These are phyloP conservation scores for Idaea aversata DNA, from an alignment of 2,888 invertebrate species.

Conservation along the genomic window DNA sequence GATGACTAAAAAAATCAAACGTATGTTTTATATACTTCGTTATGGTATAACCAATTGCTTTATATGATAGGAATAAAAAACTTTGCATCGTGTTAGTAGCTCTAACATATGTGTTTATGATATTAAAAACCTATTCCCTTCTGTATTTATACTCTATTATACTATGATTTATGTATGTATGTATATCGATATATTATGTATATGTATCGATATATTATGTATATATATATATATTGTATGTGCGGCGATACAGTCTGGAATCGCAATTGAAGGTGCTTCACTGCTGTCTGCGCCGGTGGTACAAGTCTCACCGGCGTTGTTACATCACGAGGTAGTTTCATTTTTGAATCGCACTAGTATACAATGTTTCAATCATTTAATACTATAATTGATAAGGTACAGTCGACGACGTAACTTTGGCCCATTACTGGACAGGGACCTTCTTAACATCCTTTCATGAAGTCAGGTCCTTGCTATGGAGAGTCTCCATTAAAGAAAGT, in stretches of 20 bases:
- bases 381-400: neutral
- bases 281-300: slow-evolving; percentile 62
- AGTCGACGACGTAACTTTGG: neutral
- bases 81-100: neutral
- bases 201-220: slow-evolving; percentile 2
- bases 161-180: neutral
- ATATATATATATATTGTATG: slow-evolving; percentile 29
- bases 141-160: neutral
- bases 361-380: neutral
- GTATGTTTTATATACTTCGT: neutral
- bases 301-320: slow-evolving; percentile 58
- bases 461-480: too few species aligned
- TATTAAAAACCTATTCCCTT: neutral
- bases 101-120: neutral
- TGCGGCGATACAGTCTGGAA: slow-evolving; percentile 46
- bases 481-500: too few species aligned
- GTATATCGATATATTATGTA: neutral
- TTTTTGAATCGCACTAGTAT: neutral
- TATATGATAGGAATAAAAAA: neutral
- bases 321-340: slow-evolving; percentile 46
- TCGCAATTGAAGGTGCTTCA: slow-evolving; percentile 60
- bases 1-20: neutral
- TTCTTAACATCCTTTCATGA: too few species aligned
- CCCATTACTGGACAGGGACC: too few species aligned
- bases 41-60: neutral